Percentiles rank a stretch among this genome's conserved stretches.
These are phyloP conservation scores for Temnopleurus reevesii DNA, from an alignment of 53 echinoderm and acorn worm genomes.

Conservation along the genomic window DNA sequence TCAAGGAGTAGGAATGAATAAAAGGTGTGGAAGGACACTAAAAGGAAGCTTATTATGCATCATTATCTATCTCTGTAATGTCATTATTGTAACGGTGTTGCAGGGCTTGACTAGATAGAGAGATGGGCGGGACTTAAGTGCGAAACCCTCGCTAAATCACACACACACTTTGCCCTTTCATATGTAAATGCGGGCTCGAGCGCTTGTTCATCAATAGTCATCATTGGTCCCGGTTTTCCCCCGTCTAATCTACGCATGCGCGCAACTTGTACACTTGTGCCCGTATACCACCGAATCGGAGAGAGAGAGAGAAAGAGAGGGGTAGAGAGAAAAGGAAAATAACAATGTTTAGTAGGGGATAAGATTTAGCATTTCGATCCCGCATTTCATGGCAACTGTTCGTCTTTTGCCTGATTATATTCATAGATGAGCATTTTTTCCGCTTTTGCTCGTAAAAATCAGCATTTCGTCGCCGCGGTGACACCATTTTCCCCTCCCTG, in stretches of 20 bases:
- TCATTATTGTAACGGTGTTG: neutral
- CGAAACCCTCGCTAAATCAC: conserved; percentile 29
- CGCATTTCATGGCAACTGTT: neutral
- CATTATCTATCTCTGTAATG: too few species aligned
- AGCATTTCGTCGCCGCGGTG: neutral
- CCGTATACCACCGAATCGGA: neutral
- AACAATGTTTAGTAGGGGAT: neutral
- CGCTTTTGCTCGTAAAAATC: neutral
- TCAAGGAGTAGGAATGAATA: neutral
- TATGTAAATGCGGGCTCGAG: conserved; percentile 47
- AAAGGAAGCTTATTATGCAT: too few species aligned
- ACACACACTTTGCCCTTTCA: conserved; percentile 46
- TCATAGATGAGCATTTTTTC: neutral
- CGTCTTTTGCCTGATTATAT: neutral
- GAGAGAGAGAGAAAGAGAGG: neutral
- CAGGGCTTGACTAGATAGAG: neutral
- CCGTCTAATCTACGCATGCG: conserved; percentile 15
- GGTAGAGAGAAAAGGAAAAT: neutral
- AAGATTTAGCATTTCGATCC: neutral
- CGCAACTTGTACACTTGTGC: too few species aligned
- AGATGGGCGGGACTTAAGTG: conserved; percentile 10
- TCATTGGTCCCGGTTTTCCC: conserved; percentile 2
- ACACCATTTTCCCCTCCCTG: neutral
- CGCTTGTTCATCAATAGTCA: conserved; percentile 36
- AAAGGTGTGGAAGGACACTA: neutral